These are phyloP conservation scores for Nothobranchius furzeri DNA, from an alignment of 2,113 vertebrate species.

Conservation along the genomic window DNA sequence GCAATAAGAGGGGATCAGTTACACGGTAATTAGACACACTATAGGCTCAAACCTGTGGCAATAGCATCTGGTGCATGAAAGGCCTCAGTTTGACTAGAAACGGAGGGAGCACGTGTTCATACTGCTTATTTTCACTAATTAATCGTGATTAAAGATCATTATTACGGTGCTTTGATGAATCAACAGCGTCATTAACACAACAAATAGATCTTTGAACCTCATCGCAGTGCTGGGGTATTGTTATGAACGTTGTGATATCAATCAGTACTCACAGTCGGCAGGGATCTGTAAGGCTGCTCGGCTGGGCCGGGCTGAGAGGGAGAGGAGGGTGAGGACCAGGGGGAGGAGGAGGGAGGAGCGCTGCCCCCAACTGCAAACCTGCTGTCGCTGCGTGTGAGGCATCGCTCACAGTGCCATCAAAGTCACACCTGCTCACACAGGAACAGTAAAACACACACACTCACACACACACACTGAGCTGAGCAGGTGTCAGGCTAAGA, in stretches of 20 bases:
- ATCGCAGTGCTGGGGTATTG: constrained; percentile 30
- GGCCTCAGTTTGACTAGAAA: constrained; percentile 23
- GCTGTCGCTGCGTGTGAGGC: constrained; percentile 77
- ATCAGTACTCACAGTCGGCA: constrained; percentile 78
- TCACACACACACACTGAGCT: constrained; percentile 29
- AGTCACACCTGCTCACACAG: constrained; percentile 75
- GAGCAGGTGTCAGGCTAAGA: constrained; percentile 40
- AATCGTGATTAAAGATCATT: constrained; percentile 49
- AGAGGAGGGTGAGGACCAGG: constrained; percentile 63
- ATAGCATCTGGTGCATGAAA: constrained; percentile 27
- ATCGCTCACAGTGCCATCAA: constrained; percentile 82
- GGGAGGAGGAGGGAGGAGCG: constrained; percentile 60
- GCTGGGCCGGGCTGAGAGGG: constrained; percentile 52
- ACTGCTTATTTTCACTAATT: constrained; percentile 52
- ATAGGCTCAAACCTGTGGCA: constrained; percentile 33
- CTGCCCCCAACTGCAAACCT: constrained; percentile 79
- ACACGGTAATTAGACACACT: constrained; percentile 72
- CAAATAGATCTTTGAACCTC: constrained; percentile 58
- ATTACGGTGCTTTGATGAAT: constrained; percentile 59
- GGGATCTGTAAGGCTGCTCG: constrained; percentile 78
- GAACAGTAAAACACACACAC: constrained; percentile 36
- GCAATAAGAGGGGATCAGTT: constrained; percentile 63
- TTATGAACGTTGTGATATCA: constrained; percentile 16
- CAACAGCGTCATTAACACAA: constrained; percentile 63
- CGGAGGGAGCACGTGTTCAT: constrained; percentile 34